Evolutionary conservation across 2,888 invertebrate genomes (phyloP), one percentile per base, ranked within the genome.

Genomic region (Sphinx pinastri): DNA sequence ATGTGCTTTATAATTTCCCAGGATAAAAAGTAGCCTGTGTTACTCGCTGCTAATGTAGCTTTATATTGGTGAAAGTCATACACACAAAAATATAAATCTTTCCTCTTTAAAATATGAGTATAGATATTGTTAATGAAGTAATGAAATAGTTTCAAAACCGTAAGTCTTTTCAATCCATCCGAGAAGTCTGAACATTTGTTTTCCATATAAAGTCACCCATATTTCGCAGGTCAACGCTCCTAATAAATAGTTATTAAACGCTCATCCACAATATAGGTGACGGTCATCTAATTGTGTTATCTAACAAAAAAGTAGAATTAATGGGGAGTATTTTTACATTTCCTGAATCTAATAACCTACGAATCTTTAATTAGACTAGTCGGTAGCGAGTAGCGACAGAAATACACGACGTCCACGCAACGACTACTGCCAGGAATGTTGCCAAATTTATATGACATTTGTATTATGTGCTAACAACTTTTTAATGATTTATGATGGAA

Each of bases 321-420:
- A 57, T 57, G 11, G 3, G 19, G 19, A 63, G 19, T 63, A 63
- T 63, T 63, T 49, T 63, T 49, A 63, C 25, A 47, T 49, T 63
- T 63, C 63, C 63, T 49, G 49, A 19, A 13, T 63, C 47, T 63
- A 49, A 63, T 58, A 60, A 13, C 16, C 4, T 19, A 6, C 10
- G n/a, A 7, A 19, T 63, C 63, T 63, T 49, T 49, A 63, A 63
- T 63, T 63, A 63, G 63, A 63, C 19, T 16, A 57, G 19, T 16
- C 57, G 55, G 47, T 55, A n/a, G 55, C 19, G 55, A 55, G n/a
- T 47, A 47, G 68, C 47, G 57, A 55, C 68, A 38, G 25, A 47
- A 47, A 54, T 55, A 63, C 63, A 63, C 19, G 19, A 13, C 49
- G 12, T 47, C 13, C 47, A 47, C 60, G 52, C 7, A n/a, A 25